A percentile compares a stretch with the other conserved stretches of the same genome.
Conservation (phyloP, 2,797 vertebrate genomes). For the Eutrigla gurnardus region DNA sequence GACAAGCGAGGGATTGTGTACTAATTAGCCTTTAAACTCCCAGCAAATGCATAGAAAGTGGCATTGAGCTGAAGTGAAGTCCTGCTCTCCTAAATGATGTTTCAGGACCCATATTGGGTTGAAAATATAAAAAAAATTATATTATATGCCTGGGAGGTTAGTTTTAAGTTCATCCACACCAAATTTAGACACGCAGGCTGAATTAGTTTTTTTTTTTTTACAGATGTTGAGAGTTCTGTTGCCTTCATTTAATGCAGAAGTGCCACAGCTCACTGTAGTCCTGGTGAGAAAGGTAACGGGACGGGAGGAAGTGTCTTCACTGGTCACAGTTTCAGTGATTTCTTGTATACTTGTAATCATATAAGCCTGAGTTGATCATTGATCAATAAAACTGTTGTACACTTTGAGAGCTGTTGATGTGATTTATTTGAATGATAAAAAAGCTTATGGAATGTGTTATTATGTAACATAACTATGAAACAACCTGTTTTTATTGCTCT, state of each 20-base stretch:
- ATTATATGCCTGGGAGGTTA: constrained; percentile 8
- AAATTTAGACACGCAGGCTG: constrained; percentile 3
- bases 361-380: constrained; percentile 78
- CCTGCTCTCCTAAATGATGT: constrained; percentile 17
- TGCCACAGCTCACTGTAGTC: constrained; percentile 23
- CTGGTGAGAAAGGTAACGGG: constrained; percentile 17
- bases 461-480: too few relatives aligned
- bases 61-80: constrained; percentile 12
- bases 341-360: constrained; percentile 81
- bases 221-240: constrained; percentile 32
- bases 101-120: constrained; percentile 75
- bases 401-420: constrained; percentile 54
- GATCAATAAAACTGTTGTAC: constrained; percentile 83
- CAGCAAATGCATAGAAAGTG: constrained; percentile 14
- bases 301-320: constrained; percentile 53
- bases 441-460: not conserved
- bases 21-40: constrained; percentile 17
- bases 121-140: constrained; percentile 16
- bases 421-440: constrained; percentile 5
- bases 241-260: constrained; percentile 47
- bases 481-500: too few relatives aligned
- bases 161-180: constrained; percentile 14
- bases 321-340: constrained; percentile 63
- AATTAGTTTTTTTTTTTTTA: constrained; percentile 26
- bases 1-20: constrained; percentile 5